A percentile compares a stretch with the other conserved stretches of the same genome.
phyloP scores from a whole-genome alignment of 2,888 invertebrate genomes.

The Copidosoma aretas region DNA sequence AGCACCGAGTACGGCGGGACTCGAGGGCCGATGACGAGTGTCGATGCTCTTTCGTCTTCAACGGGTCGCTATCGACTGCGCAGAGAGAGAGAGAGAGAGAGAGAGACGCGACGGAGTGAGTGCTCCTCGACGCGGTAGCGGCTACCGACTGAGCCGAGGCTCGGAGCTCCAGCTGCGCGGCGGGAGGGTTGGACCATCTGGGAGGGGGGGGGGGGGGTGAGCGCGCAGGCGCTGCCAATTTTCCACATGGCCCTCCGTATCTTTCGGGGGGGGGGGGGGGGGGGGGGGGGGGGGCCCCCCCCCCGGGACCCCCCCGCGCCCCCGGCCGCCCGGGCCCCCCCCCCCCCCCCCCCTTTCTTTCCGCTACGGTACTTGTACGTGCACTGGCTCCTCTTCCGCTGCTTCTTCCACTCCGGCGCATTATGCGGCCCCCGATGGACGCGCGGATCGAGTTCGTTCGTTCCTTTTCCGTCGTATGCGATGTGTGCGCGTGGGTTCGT shows the following conservation, averaged over 20 bases:
- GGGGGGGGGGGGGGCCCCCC: not conserved
- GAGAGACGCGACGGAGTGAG: not conserved
- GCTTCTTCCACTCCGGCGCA: not conserved
- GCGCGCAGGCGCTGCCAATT: slow-evolving; percentile 42
- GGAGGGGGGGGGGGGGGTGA: slow-evolving; percentile 24
- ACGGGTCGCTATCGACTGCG: not conserved
- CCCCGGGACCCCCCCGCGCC: not conserved
- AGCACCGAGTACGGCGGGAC: too few relatives aligned
- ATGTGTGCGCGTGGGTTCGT: too few relatives aligned
- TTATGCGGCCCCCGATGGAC: not conserved
- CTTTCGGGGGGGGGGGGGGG: not conserved
- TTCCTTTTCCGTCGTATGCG: too few relatives aligned
- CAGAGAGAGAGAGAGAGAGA: not conserved
- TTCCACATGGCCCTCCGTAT: slow-evolving; percentile 35
- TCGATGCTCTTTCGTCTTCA: too few relatives aligned
- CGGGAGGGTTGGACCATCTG: slow-evolving; percentile 33
- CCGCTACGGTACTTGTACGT: not conserved
- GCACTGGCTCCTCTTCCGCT: too few relatives aligned
- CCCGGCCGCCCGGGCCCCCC: not conserved
- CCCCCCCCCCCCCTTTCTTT: not conserved
- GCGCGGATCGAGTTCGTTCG: too few relatives aligned
- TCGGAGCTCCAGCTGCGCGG: slow-evolving; percentile 5
- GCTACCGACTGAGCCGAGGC: slow-evolving; percentile 33
- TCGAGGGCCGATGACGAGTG: too few relatives aligned
- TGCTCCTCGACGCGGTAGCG: slow-evolving; percentile 35